phyloP scores from a whole-genome alignment of 1,140 invertebrate species.

The Grapholita molesta region DNA sequence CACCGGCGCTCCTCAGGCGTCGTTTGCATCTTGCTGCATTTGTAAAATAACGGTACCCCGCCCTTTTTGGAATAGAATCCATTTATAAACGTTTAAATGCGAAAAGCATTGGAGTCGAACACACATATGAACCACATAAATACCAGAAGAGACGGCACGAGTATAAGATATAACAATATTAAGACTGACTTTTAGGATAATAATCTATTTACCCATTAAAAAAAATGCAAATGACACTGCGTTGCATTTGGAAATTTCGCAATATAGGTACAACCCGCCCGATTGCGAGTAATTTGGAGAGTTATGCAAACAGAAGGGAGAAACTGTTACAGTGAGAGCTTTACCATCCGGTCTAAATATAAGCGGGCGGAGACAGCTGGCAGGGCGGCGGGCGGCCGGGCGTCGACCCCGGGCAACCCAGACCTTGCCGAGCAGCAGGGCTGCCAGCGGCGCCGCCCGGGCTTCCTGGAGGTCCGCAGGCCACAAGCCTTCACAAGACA shows the following conservation, averaged over 20 bases:
- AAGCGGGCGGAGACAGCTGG: slow-evolving; percentile 44
- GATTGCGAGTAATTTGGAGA: slow-evolving; percentile 35
- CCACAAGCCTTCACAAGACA: no score
- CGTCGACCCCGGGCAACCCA: slow-evolving; percentile 53
- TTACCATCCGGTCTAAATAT: slow-evolving; percentile 63
- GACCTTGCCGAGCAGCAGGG: slow-evolving; percentile 41
- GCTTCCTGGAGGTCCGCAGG: background rate
- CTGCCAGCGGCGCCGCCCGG: slow-evolving; percentile 19
- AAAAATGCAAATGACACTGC: background rate
- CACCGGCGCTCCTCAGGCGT: slow-evolving; percentile 10
- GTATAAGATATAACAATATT: background rate
- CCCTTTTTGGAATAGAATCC: slow-evolving; percentile 36
- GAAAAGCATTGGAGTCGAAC: background rate
- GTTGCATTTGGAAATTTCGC: slow-evolving; percentile 11
- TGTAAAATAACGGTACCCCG: slow-evolving; percentile 34
- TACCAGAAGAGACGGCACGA: background rate
- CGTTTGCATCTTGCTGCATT: slow-evolving; percentile 43
- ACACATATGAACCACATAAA: background rate
- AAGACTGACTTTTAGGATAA: background rate
- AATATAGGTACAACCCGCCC: slow-evolving; percentile 30
- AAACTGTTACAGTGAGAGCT: slow-evolving; percentile 53
- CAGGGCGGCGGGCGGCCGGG: slow-evolving; percentile 24
- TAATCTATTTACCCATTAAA: background rate
- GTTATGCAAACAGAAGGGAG: slow-evolving; percentile 47
- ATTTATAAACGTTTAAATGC: slow-evolving; percentile 2